Base-by-base conservation (phyloP, 2,797 vertebrate genomes). In the Protonibea diacanthus region DNA sequence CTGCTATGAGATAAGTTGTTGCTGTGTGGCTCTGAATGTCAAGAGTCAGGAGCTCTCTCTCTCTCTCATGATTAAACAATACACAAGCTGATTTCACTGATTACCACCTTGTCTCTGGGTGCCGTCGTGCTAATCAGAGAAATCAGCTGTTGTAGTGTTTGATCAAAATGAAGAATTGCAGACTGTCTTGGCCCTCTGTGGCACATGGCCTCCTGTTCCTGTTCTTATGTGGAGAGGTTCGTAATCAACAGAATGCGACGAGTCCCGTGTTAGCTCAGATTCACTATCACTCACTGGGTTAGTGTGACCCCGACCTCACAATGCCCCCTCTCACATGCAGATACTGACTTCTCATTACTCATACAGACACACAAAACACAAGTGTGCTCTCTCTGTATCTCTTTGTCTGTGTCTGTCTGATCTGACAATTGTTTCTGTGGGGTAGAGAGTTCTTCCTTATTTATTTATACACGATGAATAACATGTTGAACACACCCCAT, bases 251-350 rank as follows among this genome's bases (percentile, higher is more conserved):
- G 59, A 61, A 51, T n/a, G 51, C 1, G 20, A n/a, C 25, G 40
- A 68, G 49, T 83, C 55, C 70, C 44, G 55, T 7, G 56, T 76
- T 40, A 49, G 58, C 59, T 62, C 17, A 1, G 4, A 63, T 75
- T 87, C 80, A 80, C 80, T 71, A 59, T 86, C 83, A 23, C 56
- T 83, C 67, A 7, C 71, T 80, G 80, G 65, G 84, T 86, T 72
- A 69, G 56, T 38, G 20, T 88, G 86, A 90, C 85, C 89, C 65
- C 52, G 40, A 71, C 73, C 77, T 86, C 74, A 88, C 79, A 79
- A 78, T 77, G 70, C 66, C 62, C 57, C 62, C 70, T 85, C 83
- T 86, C 80, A 82, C 81, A 81, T 55, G 29, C 76, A 82, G 75
- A 84, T 56, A 76, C 44, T 27, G 60, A 83, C 66, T 68, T 78